Evolutionary conservation across 1,140 invertebrate genomes (phyloP).

Genomic region (Vanessa tameamea): DNA sequence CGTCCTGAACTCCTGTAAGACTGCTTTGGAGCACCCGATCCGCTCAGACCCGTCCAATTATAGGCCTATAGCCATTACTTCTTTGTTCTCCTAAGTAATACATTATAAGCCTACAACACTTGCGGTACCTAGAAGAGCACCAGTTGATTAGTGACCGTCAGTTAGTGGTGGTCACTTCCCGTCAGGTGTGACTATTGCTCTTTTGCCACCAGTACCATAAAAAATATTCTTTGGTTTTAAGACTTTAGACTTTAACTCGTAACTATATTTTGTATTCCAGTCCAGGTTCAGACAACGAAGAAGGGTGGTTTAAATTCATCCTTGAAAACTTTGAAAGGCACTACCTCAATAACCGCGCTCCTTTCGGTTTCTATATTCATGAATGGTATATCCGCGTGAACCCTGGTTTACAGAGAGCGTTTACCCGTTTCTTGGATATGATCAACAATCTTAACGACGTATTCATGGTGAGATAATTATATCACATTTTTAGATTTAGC

Average conservation of each 20-base stretch:
- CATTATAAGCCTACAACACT: no score
- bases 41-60: no score
- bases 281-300: conserved; percentile 66
- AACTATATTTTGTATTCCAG: conserved; percentile 42
- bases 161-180: no score
- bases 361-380: conserved; percentile 83
- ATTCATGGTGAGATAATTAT: conserved; percentile 72
- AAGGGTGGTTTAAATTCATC: conserved; percentile 78
- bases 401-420: conserved; percentile 61
- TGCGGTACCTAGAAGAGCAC: no score
- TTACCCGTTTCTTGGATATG: conserved; percentile 76
- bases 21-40: no score
- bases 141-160: no score
- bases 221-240: no score
- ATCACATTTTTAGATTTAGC: neutral
- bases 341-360: conserved; percentile 82
- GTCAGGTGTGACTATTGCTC: no score
- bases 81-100: no score
- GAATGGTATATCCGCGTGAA: conserved; percentile 79
- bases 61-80: no score
- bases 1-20: no score
- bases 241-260: neutral
- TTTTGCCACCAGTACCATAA: no score
- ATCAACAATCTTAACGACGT: conserved; percentile 76
- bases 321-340: conserved; percentile 80